phyloP scores from a whole-genome alignment of 2,888 invertebrate genomes.

The Galerucella calmariensis region DNA sequence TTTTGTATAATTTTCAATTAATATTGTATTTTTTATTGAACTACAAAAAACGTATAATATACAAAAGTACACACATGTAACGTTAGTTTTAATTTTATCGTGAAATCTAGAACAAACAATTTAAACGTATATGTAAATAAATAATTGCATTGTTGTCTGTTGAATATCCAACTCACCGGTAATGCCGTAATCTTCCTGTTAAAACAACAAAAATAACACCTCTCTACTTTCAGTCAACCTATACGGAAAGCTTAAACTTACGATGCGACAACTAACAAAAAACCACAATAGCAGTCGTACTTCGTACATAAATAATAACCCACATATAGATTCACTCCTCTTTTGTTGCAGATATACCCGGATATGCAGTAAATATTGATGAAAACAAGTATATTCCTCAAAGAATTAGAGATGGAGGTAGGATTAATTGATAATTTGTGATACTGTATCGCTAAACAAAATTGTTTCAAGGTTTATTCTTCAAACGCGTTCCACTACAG shows the following conservation, averaged over 20 bases:
- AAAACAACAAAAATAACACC: conserved; percentile 36
- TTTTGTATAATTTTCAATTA: too few relatives aligned
- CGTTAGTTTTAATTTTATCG: too few relatives aligned
- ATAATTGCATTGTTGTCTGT: neutral
- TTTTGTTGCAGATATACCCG: conserved; percentile 15
- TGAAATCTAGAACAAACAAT: neutral
- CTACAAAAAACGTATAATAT: too few relatives aligned
- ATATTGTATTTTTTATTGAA: too few relatives aligned
- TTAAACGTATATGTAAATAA: neutral
- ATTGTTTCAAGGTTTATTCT: too few relatives aligned
- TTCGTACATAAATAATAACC: conserved; percentile 40
- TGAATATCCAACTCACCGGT: conserved; percentile 4
- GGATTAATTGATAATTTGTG: too few relatives aligned
- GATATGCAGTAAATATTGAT: conserved; percentile 31
- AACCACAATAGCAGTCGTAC: conserved; percentile 25
- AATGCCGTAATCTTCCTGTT: conserved; percentile 19
- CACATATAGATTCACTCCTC: conserved; percentile 25
- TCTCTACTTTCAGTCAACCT: conserved; percentile 31
- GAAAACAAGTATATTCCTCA: too few relatives aligned
- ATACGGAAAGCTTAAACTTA: conserved; percentile 7
- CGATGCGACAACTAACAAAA: conserved; percentile 8
- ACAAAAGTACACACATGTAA: too few relatives aligned
- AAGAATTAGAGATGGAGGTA: too few relatives aligned
- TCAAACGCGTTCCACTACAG: too few relatives aligned
- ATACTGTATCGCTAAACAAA: too few relatives aligned